Conservation (phyloP, 2,797 vertebrate species). For the Chiroxiphia lanceolata region DNA sequence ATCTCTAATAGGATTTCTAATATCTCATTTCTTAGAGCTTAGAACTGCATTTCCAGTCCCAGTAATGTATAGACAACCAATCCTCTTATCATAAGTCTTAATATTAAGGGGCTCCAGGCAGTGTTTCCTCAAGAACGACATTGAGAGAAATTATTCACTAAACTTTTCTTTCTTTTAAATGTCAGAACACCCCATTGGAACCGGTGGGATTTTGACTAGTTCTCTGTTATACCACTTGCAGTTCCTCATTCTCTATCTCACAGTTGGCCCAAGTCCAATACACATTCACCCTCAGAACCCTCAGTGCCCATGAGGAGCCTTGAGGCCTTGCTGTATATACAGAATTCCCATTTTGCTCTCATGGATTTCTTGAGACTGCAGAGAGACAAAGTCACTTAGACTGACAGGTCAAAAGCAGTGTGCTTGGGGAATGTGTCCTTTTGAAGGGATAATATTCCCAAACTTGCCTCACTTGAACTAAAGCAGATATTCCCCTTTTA, state of each 20-base stretch:
- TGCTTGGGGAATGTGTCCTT: not conserved
- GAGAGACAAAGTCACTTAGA: not conserved
- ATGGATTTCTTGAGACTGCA: not conserved
- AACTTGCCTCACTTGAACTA: not conserved
- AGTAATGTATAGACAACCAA: not conserved
- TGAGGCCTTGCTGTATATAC: not conserved
- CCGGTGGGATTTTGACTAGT: not conserved
- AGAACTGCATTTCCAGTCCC: not conserved
- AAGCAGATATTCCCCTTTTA: not conserved
- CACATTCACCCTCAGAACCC: rapidly evolving
- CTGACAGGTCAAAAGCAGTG: not conserved
- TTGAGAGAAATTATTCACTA: not conserved
- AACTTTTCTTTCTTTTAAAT: not conserved
- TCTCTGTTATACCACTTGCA: not conserved
- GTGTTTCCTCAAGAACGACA: not conserved
- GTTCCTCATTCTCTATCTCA: not conserved
- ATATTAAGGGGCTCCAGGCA: not conserved
- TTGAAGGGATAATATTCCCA: not conserved
- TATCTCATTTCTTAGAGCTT: not conserved
- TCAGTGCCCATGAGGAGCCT: not conserved
- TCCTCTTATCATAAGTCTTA: not conserved
- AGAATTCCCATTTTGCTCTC: not conserved
- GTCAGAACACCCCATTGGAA: not conserved
- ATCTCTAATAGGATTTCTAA: not conserved
- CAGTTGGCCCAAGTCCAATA: not conserved